Evolutionary conservation across 2,797 vertebrate species (phyloP), one percentile per base, ranked within the genome.

Genomic region (Lutjanus campechanus): DNA sequence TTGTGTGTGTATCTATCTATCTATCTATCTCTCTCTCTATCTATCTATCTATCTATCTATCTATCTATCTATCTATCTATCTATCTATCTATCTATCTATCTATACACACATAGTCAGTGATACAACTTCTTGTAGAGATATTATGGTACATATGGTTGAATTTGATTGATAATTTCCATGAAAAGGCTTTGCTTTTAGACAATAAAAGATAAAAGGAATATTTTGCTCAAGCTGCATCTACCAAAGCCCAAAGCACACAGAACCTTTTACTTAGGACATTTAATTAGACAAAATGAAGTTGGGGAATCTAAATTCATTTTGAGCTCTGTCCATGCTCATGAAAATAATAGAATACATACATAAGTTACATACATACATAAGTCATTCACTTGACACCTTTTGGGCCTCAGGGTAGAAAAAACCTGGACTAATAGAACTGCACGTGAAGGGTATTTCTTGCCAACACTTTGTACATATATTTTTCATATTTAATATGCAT

Each of bases 401-500:
- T 12, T 44, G 8, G 7, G 40, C 29, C 43, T 51, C 15, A 46
- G 1, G 4, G 5, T 59, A 54, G 41, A 78, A 25, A 44, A 71
- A 54, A 3, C 1, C 9, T 5, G 59, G 13, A 20, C 56, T 62
- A 6, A 1, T 69, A 5, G 20, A 25, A 11, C 17, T 51, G 41
- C 13, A 54, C 0, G 65, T 54, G 4, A 76, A 50, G 20, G 10
- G 0, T 58, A 25, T 63, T 50, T 29, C 15, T 50, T 58, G 10
- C 7, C n/a, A 2, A 11, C 12, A n/a, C 9, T 56, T 19, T 73
- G 0, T 19, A 62, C 22, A 44, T 6, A 49, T 64, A 76, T 51
- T 60, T 4, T 1, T 71, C 8, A 60, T 61, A 62, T 60, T 62
- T 55, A 43, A 73, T 40, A 49, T 75, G 44, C 36, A 58, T 17